Conservation (phyloP, 2,113 vertebrate species). For the Oncorhynchus keta region DNA sequence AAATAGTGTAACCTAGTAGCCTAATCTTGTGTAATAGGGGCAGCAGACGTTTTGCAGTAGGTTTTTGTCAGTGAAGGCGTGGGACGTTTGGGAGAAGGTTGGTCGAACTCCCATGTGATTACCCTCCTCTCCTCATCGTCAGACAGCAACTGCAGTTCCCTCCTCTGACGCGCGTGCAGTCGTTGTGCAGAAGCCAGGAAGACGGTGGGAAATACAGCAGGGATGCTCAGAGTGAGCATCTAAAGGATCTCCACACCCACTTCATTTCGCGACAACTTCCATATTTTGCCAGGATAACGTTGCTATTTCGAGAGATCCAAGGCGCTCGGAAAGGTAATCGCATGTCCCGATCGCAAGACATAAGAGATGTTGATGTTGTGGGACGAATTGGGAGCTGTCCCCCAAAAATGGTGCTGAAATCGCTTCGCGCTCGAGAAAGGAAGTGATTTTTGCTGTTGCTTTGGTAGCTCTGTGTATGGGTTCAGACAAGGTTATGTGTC, state of each 20-base stretch:
- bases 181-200: slow-evolving; percentile 58
- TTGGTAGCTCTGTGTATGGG: neutral
- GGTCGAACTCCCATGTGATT: slow-evolving; percentile 14
- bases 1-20: neutral
- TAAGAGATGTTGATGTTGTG: neutral
- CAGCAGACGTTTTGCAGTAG: neutral
- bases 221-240: neutral
- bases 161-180: slow-evolving; percentile 9
- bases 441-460: neutral
- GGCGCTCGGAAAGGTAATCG: neutral
- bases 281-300: slow-evolving; percentile 4
- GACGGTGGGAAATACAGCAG: slow-evolving; percentile 14
- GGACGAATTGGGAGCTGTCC: slow-evolving; percentile 11
- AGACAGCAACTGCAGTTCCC: slow-evolving; percentile 24
- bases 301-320: neutral
- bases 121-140: slow-evolving; percentile 28
- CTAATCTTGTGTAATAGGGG: neutral
- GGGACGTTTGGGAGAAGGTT: slow-evolving; percentile 9
- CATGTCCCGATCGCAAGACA: neutral
- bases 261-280: neutral
- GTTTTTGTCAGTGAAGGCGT: neutral
- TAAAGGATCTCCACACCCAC: slow-evolving; percentile 1
- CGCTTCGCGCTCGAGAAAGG: neutral
- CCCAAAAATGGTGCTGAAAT: slow-evolving; percentile 16
- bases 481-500: neutral